Evolutionary conservation across 1,140 invertebrate genomes (phyloP).

Genomic region (Xylocopa sonorina): DNA sequence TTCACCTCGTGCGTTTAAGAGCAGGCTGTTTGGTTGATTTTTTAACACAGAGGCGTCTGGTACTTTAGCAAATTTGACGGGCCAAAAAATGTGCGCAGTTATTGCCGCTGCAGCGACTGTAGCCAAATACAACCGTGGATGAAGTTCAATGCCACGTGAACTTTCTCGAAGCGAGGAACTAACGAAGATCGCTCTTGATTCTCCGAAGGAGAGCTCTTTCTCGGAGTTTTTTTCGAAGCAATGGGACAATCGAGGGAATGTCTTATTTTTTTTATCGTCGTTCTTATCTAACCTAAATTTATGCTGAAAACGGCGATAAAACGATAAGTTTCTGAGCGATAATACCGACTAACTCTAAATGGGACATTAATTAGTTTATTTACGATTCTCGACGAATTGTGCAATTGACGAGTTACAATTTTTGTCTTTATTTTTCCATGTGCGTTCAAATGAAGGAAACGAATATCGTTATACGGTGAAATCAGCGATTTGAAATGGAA

Average conservation of each 20-base stretch:
- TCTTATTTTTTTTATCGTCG: background rate
- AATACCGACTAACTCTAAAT: background rate
- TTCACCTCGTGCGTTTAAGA: background rate
- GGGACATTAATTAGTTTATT: background rate
- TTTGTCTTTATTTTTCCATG: background rate
- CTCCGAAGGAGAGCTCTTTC: background rate
- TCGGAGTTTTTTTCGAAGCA: background rate
- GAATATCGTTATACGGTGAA: background rate
- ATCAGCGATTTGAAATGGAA: background rate
- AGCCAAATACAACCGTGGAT: constrained; percentile 45
- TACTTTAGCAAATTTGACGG: constrained; percentile 14
- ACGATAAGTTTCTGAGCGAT: background rate
- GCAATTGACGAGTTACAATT: background rate
- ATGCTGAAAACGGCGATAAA: background rate
- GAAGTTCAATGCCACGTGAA: constrained; percentile 45
- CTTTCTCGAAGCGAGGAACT: constrained; percentile 14
- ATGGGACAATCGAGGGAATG: background rate
- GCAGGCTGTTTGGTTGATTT: background rate
- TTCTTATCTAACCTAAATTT: background rate
- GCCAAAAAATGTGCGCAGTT: constrained; percentile 52
- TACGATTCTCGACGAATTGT: background rate
- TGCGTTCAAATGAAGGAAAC: background rate
- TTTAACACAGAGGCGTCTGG: background rate
- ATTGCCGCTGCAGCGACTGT: constrained; percentile 10
- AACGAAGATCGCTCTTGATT: background rate